These are phyloP conservation scores for Formicarius rufipectus DNA, from an alignment of 2,113 vertebrate genomes.

Conservation along the genomic window DNA sequence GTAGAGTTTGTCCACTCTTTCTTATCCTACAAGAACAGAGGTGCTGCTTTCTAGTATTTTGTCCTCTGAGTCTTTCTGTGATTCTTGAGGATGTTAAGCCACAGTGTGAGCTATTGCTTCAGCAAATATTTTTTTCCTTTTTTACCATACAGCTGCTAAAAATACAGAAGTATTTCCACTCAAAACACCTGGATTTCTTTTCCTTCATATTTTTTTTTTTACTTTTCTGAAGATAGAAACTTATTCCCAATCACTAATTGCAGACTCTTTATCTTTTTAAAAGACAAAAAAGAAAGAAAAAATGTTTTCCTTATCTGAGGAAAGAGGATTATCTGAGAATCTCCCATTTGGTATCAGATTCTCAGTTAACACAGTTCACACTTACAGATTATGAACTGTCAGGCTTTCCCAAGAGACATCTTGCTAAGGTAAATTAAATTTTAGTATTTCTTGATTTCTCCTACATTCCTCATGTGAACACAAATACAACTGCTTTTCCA, in stretches of 20 bases:
- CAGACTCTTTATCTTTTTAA: background rate
- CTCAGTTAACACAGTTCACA: rapidly evolving
- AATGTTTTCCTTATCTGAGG: background rate
- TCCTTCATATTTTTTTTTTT: background rate
- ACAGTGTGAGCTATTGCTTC: background rate
- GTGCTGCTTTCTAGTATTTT: background rate
- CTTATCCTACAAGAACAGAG: background rate
- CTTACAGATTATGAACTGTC: background rate
- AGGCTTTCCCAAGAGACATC: background rate
- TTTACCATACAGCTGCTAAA: background rate
- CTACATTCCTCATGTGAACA: background rate
- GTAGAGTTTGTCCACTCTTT: background rate
- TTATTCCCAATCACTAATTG: background rate
- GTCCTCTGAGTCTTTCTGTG: background rate
- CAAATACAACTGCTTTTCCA: background rate
- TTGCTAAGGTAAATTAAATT: background rate
- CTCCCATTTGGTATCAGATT: background rate
- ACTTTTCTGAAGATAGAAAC: background rate
- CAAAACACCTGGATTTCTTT: background rate
- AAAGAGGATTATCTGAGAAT: background rate
- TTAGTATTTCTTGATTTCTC: background rate
- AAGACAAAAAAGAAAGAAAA: background rate
- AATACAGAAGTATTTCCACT: background rate
- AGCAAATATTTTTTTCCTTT: background rate
- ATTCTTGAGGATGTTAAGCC: background rate